Percentiles rank a stretch among this genome's conserved stretches.
Conservation (phyloP, 2,888 invertebrate genomes). For the Clusia tigrina region DNA sequence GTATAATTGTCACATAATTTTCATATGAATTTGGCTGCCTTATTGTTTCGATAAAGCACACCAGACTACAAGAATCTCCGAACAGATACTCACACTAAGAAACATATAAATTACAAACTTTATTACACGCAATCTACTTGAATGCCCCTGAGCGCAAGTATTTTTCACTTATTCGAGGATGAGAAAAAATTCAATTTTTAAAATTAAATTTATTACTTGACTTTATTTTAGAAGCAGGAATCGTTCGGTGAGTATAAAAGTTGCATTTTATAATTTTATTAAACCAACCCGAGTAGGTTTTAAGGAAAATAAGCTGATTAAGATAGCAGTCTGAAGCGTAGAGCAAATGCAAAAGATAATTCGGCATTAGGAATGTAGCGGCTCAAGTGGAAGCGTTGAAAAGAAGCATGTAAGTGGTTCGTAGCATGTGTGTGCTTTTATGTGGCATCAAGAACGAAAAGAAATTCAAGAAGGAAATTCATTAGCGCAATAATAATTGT, state of each 20-base stretch:
- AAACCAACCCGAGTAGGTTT: constrained; percentile 33
- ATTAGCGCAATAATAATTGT: background rate
- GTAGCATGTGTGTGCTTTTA: background rate
- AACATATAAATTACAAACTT: too few relatives aligned
- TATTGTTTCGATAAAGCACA: too few relatives aligned
- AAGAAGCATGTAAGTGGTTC: background rate
- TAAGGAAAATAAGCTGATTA: constrained; percentile 37
- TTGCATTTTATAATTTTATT: constrained; percentile 37
- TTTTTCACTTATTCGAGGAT: too few relatives aligned
- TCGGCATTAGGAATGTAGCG: background rate
- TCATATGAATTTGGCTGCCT: too few relatives aligned
- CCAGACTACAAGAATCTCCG: too few relatives aligned
- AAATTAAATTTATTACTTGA: background rate
- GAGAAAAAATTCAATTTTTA: background rate
- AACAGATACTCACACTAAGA: too few relatives aligned
- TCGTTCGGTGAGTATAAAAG: constrained; percentile 21
- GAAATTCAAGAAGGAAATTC: constrained; percentile 1
- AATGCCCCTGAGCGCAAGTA: too few relatives aligned
- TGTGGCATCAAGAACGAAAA: background rate
- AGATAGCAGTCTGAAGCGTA: constrained; percentile 9
- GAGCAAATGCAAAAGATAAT: background rate
- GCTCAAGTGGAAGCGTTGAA: background rate
- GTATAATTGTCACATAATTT: too few relatives aligned
- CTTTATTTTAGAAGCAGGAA: background rate
- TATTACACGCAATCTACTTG: too few relatives aligned